Evolutionary conservation across 1,140 invertebrate species (phyloP).

Genomic region (Matsumurasca onukii): DNA sequence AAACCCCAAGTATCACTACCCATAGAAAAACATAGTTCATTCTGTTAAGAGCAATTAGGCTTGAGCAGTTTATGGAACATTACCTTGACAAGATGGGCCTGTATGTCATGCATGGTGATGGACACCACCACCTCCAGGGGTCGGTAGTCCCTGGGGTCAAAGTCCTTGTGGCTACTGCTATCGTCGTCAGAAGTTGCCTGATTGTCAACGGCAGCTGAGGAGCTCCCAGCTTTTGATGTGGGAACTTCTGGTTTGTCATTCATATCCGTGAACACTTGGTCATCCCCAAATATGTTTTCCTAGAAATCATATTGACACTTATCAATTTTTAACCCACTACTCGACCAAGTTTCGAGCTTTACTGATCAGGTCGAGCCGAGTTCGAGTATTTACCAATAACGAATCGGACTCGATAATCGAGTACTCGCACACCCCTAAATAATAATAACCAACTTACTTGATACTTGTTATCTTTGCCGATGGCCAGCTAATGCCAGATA

Average conservation of each 20-base stretch:
- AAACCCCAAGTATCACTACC: too few species aligned
- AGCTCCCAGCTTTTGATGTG: conserved; percentile 13
- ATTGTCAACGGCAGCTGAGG: conserved; percentile 25
- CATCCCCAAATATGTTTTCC: conserved; percentile 96
- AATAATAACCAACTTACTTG: too few species aligned
- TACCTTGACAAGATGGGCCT: conserved; percentile 86
- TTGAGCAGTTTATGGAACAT: neutral
- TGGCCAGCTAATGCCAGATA: too few species aligned
- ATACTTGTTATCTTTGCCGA: too few species aligned
- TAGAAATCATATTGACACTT: conserved; percentile 51
- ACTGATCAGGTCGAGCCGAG: too few species aligned
- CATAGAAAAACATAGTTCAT: too few species aligned
- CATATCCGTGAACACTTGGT: conserved; percentile 93
- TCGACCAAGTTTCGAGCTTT: too few species aligned
- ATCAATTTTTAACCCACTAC: too few species aligned
- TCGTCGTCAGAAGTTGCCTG: conserved; percentile 56
- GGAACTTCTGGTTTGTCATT: conserved; percentile 41
- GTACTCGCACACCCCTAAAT: too few species aligned
- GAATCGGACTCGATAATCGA: too few species aligned
- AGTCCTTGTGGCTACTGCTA: conserved; percentile 56
- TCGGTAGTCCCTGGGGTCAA: conserved; percentile 85
- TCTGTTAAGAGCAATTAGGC: too few species aligned
- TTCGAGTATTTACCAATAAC: too few species aligned
- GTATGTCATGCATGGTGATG: conserved; percentile 93
- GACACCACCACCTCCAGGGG: conserved; percentile 90